Evolutionary conservation across 2,888 invertebrate species (phyloP).

Genomic region (Syrphus vitripennis): DNA sequence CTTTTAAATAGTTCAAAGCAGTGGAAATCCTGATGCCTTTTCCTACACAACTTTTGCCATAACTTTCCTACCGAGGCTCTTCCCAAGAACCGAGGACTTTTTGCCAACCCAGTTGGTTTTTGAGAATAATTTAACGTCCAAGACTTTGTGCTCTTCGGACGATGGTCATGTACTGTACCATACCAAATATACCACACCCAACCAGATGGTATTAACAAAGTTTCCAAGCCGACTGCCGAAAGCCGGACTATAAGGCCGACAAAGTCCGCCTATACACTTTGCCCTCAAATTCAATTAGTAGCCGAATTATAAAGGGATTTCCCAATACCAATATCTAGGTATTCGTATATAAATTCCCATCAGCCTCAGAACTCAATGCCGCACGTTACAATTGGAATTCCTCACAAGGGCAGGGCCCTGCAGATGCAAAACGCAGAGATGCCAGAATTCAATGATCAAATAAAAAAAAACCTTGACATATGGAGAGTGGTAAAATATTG

Average conservation of each 20-base stretch:
- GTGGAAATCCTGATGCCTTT: slow-evolving; percentile 36
- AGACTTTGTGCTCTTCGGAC: slow-evolving; percentile 19
- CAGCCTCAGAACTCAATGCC: background rate
- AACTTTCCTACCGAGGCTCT: slow-evolving; percentile 7
- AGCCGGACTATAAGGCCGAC: background rate
- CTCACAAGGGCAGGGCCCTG: slow-evolving; percentile 11
- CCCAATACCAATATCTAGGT: slow-evolving; percentile 11
- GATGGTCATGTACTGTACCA: slow-evolving; percentile 11
- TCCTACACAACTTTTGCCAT: slow-evolving; percentile 55
- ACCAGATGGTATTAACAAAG: slow-evolving; percentile 41
- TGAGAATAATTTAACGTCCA: slow-evolving; percentile 43
- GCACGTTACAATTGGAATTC: slow-evolving; percentile 51
- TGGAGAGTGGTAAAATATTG: slow-evolving; percentile 51
- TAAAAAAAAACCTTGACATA: slow-evolving; percentile 39
- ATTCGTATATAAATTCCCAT: background rate
- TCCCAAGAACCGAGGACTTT: slow-evolving; percentile 2
- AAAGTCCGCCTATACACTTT: slow-evolving; percentile 20
- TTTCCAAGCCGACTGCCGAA: slow-evolving; percentile 25
- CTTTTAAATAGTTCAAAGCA: slow-evolving; percentile 42
- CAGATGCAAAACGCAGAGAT: background rate
- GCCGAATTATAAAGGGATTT: slow-evolving; percentile 55
- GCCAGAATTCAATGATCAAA: background rate
- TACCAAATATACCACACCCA: background rate
- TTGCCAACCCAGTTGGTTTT: slow-evolving; percentile 23
- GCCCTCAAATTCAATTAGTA: slow-evolving; percentile 61